A percentile compares a stretch with the other conserved stretches of the same genome.
phyloP scores from a whole-genome alignment of 2,113 vertebrate genomes.

The Mormoops blainvillei region DNA sequence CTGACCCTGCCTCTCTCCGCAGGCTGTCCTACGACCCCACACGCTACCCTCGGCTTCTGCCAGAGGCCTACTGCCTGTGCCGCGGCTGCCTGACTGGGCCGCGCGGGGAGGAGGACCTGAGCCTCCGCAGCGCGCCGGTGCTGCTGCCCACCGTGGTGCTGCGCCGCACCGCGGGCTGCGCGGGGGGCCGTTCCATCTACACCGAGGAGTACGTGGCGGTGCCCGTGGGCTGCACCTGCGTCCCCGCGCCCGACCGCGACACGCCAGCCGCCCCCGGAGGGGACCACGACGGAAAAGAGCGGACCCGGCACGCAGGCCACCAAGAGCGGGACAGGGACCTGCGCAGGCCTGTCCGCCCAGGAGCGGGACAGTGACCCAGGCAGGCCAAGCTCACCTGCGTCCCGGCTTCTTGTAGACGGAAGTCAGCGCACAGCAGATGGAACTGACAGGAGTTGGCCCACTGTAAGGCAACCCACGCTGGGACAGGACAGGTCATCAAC shows the following conservation, averaged over 20 bases:
- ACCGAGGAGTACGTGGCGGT: slow-evolving; percentile 89
- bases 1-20: slow-evolving; percentile 3
- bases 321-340: background rate
- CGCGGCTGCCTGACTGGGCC: slow-evolving; percentile 89
- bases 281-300: background rate
- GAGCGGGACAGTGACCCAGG: background rate
- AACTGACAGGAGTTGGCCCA: background rate
- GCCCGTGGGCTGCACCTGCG: slow-evolving; percentile 94
- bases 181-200: slow-evolving; percentile 88
- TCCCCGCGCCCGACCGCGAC: slow-evolving; percentile 76
- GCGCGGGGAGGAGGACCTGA: slow-evolving; percentile 83
- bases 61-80: slow-evolving; percentile 95
- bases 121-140: slow-evolving; percentile 88
- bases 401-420: background rate
- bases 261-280: background rate
- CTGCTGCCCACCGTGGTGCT: slow-evolving; percentile 90
- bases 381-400: background rate
- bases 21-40: slow-evolving; percentile 89
- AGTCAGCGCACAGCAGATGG: background rate
- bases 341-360: background rate
- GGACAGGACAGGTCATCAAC: background rate
- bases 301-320: background rate
- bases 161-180: slow-evolving; percentile 83
- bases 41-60: slow-evolving; percentile 91
- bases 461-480: background rate